Percentiles rank a stretch among this genome's conserved stretches.
phyloP scores from a whole-genome alignment of 2,888 invertebrate genomes.

The Clivina fossor region DNA sequence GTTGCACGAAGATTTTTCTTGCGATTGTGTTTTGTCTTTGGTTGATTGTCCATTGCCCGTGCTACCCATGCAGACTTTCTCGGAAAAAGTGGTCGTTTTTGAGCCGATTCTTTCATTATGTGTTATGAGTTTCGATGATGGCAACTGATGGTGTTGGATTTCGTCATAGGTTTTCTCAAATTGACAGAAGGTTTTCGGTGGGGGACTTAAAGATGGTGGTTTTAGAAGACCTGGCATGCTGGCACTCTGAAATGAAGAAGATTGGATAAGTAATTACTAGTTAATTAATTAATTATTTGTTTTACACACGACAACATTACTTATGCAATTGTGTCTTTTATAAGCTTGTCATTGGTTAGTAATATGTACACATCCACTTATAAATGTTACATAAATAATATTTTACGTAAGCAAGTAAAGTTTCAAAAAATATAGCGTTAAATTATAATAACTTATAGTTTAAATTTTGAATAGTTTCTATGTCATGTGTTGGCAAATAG shows the following conservation, averaged over 20 bases:
- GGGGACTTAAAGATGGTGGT: slow-evolving; percentile 58
- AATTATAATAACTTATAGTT: too few species aligned
- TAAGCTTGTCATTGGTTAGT: too few species aligned
- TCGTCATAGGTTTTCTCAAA: slow-evolving; percentile 48
- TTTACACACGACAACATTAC: too few species aligned
- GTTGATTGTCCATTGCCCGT: neutral
- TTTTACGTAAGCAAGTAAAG: too few species aligned
- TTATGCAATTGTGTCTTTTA: too few species aligned
- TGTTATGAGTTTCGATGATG: slow-evolving; percentile 50
- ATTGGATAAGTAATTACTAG: too few species aligned
- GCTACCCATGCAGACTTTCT: slow-evolving; percentile 45
- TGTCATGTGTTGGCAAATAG: too few species aligned
- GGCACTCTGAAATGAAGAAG: slow-evolving; percentile 59
- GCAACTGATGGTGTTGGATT: slow-evolving; percentile 30
- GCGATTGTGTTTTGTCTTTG: neutral
- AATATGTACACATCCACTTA: too few species aligned
- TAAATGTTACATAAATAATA: too few species aligned
- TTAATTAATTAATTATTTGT: too few species aligned
- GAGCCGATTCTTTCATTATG: slow-evolving; percentile 52
- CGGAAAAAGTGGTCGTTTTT: slow-evolving; percentile 52
- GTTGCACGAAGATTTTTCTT: slow-evolving; percentile 40
- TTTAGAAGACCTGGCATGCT: slow-evolving; percentile 69
- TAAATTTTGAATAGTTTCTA: too few species aligned
- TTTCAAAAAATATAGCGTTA: too few species aligned
- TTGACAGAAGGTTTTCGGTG: slow-evolving; percentile 50